Base-by-base conservation (phyloP, 2,113 vertebrate species). In the Stictonetta naevosa region DNA sequence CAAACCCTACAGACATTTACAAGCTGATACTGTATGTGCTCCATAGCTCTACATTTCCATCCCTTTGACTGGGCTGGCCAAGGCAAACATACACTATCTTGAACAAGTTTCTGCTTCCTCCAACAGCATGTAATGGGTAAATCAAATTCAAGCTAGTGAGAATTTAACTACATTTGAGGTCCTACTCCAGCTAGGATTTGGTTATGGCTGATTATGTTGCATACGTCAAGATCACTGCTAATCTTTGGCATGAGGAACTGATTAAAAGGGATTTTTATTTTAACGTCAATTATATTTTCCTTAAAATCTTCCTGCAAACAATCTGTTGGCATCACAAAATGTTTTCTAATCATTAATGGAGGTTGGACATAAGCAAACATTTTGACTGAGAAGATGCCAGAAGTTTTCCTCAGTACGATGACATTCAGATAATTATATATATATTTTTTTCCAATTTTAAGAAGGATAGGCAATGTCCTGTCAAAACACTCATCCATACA, bases 231-330 rank as follows among this genome's bases (percentile, higher is more conserved):
- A 96, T 95, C 89, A 86, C 71, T 94, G 88, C 66, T 98, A 96
- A 98, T 98, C 96, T 97, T 95, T 93, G 95, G 86, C 97, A 98
- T 92, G 89, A 98, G 97, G 95, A 98, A 96, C 92, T 20, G 87
- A 98, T 98, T 98, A 98, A 92, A 95, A 88, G 34, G 80, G 92
- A 86, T 87, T 95, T 83, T 77, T 63, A 11, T 90, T 86, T 92
- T 92, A 64, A 59, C 90, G 60, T 93, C 81, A 93, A 62, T 91
- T 95, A 83, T 82, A 60, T 82, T 95, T 94, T 88, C 88, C 83
- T 93, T 90, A 88, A 71, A 94, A 93, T 31, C 56, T 87, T 94
- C 91, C 34, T 50, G 59, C 63, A 94, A 91, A 56, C 46, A 85
- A 83, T 82, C 85, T 95, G 28, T 81, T 98, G 88, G 88, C 67